Evolutionary conservation across 2,113 vertebrate species (phyloP), one percentile per base, ranked within the genome.

Genomic region (Cyanoliseus patagonus): DNA sequence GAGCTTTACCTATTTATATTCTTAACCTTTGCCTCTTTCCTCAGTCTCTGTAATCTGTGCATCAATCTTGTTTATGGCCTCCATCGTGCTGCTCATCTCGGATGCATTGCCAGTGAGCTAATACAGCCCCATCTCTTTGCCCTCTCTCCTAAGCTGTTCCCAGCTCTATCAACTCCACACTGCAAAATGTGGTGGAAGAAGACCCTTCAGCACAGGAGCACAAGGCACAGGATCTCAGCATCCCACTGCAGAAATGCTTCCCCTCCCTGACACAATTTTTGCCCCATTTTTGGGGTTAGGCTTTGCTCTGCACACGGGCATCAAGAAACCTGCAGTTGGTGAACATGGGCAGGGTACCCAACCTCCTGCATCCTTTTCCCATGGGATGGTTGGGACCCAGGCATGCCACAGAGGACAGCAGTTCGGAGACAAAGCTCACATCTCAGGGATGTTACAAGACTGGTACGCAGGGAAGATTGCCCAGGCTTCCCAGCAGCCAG

Each of bases 61-160:
- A 95, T 97, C 95, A 80, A 66, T 96, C 94, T 86, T 47, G 37
- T 95, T 97, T 85, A 89, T 77, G 61, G 83, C 72, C 82, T 79
- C 83, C 80, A 64, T 16, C 5, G 1, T 6, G 7, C 82, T 57
- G 37, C 62, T 75, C 79, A 46, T 89, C 89, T 90, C 4, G 7
- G 57, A 35, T 3, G 1, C 51, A 14, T 62, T 83, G 62, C 79
- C 23, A 17, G 76, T 2, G 39, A 88, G 68, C 39, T 57, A 39
- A 82, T 25, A 53, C 13, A 20, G 59, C 70, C 68, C 84, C 59
- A 3, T 51, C 57, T 80, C 88, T 13, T 16, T 69, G 80, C 35
- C 27, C 61, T 69, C 62, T 63, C 61, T 35, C 59, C 72, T 33
- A 22, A 76, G 22, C 31, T 41, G 17, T 22, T n/a, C 67, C 30